These are phyloP conservation scores for Drosophila barbarae DNA, from an alignment of 2,888 invertebrate genomes.

Conservation along the genomic window DNA sequence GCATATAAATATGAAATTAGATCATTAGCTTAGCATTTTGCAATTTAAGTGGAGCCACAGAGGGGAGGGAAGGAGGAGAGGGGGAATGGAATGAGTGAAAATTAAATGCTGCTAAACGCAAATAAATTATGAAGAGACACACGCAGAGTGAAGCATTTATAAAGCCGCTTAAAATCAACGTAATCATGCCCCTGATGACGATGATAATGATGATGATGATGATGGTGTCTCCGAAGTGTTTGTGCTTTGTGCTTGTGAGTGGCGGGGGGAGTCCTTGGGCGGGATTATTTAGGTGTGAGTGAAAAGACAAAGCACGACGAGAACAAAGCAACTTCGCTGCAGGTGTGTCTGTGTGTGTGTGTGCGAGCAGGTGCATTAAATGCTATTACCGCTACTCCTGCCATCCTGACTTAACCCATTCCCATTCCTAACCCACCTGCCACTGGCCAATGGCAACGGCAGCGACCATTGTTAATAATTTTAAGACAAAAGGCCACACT, in stretches of 20 bases:
- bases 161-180: constrained; percentile 62
- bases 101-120: constrained; percentile 50
- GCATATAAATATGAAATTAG: constrained; percentile 54
- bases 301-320: constrained; percentile 45
- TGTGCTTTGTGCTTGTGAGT: constrained; percentile 8
- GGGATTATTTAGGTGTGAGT: constrained; percentile 27
- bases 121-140: constrained; percentile 60
- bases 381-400: constrained; percentile 57
- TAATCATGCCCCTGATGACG: constrained; percentile 34
- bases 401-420: constrained; percentile 10
- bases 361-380: constrained; percentile 69
- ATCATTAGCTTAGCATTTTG: constrained; percentile 49
- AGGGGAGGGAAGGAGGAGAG: constrained; percentile 1
- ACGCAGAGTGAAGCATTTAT: constrained; percentile 53
- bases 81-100: constrained; percentile 40
- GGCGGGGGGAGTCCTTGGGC: constrained; percentile 21
- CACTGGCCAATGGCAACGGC: constrained; percentile 30
- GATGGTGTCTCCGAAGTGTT: constrained; percentile 32
- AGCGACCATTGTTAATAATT: constrained; percentile 69
- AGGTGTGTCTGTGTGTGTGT: constrained; percentile 12
- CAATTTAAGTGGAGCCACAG: constrained; percentile 38
- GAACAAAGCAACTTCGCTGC: constrained; percentile 60
- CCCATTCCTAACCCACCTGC: background rate
- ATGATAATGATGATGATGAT: constrained; percentile 19
- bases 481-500: constrained; percentile 70